phyloP scores from a whole-genome alignment of 2,888 invertebrate genomes.

The Arge pagana region DNA sequence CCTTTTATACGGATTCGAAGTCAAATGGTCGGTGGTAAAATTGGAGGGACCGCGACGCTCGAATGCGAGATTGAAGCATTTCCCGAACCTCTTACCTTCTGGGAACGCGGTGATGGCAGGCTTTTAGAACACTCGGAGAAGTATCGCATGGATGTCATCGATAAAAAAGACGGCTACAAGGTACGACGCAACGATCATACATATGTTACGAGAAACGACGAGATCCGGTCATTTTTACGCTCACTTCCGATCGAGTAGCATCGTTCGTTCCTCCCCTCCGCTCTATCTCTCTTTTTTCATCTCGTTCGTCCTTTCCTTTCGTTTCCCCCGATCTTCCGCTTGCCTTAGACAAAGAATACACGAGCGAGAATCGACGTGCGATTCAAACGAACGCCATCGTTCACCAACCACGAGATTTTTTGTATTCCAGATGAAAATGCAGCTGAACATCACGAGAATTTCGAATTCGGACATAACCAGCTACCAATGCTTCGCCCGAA shows the following conservation, averaged over 20 bases:
- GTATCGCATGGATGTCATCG: slow-evolving; percentile 65
- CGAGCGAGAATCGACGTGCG: background rate
- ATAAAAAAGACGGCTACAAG: slow-evolving; percentile 61
- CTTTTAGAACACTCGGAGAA: slow-evolving; percentile 72
- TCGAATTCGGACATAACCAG: slow-evolving; percentile 71
- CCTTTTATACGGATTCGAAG: slow-evolving; percentile 81
- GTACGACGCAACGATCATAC: slow-evolving; percentile 39
- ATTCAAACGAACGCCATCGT: slow-evolving; percentile 2
- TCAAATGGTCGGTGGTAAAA: slow-evolving; percentile 73
- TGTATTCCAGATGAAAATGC: slow-evolving; percentile 71
- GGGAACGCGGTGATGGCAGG: slow-evolving; percentile 80
- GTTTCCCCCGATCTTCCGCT: too few relatives aligned
- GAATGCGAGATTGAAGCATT: slow-evolving; percentile 89
- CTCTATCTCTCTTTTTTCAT: slow-evolving; percentile 10
- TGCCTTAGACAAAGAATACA: too few relatives aligned
- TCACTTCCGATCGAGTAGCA: background rate
- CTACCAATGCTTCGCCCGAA: slow-evolving; percentile 86
- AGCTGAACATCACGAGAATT: slow-evolving; percentile 74
- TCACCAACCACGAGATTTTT: slow-evolving; percentile 4
- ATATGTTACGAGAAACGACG: background rate
- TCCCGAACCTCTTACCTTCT: slow-evolving; percentile 83
- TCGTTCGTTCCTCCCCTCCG: background rate
- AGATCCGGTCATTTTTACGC: background rate
- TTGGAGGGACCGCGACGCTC: slow-evolving; percentile 71
- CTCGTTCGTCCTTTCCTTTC: too few relatives aligned